Conservation (phyloP, 1,140 invertebrate genomes). For the Drosophila rhopaloa region DNA sequence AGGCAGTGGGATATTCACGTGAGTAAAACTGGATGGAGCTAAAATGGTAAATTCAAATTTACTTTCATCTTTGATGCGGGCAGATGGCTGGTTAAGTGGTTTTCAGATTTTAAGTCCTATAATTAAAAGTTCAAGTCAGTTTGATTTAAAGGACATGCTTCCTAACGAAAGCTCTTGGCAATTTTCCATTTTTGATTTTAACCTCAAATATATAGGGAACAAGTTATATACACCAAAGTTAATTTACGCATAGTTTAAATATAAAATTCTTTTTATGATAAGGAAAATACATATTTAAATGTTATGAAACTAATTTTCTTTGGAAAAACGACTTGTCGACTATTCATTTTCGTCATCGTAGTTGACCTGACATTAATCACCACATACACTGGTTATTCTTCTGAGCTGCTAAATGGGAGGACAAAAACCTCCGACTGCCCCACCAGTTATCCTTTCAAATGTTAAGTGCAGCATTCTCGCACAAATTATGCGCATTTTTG, state of each 20-base stretch:
- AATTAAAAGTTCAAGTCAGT: background rate
- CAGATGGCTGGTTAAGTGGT: constrained; percentile 1
- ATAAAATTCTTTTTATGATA: no score
- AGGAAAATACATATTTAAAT: no score
- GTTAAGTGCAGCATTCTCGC: constrained; percentile 39
- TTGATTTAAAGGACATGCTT: constrained; percentile 1
- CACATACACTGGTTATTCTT: background rate
- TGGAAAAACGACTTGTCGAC: no score
- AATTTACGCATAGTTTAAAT: no score
- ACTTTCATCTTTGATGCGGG: constrained; percentile 44
- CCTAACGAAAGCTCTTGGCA: background rate
- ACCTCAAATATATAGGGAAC: no score
- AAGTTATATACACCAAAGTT: no score
- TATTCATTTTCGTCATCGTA: background rate
- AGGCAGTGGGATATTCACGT: constrained; percentile 6
- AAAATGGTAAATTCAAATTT: constrained; percentile 51
- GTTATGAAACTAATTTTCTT: no score
- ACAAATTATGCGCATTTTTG: constrained; percentile 60
- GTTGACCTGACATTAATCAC: constrained; percentile 3
- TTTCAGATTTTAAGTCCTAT: constrained; percentile 1
- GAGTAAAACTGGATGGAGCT: background rate
- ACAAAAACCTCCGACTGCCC: background rate
- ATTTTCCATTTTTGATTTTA: no score
- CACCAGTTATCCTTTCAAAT: constrained; percentile 31
- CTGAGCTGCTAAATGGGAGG: background rate